Conservation (phyloP, 2,888 invertebrate species). For the Drosophila mimica region DNA sequence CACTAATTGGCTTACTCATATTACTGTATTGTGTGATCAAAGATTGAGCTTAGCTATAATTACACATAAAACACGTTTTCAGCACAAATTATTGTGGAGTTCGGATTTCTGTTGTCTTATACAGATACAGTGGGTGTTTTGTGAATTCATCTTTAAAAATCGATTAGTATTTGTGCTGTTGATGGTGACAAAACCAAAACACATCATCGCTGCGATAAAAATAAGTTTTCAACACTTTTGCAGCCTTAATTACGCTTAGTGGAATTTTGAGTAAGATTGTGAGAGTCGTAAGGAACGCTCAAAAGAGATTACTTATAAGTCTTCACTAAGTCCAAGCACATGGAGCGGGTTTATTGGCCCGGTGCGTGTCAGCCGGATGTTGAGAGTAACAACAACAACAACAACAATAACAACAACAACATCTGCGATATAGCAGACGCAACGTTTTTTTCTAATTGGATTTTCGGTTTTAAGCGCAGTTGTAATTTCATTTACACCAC, state of each 20-base stretch:
- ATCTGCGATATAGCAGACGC: constrained; percentile 61
- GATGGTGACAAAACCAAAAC: background rate
- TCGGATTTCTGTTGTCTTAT: background rate
- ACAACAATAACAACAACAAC: too few species aligned
- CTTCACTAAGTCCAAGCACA: constrained; percentile 5
- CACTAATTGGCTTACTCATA: constrained; percentile 25
- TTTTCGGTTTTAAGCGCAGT: constrained; percentile 77
- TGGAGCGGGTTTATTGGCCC: background rate
- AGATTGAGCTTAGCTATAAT: background rate
- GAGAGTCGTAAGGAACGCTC: background rate
- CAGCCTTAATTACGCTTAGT: constrained; percentile 1
- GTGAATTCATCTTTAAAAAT: background rate
- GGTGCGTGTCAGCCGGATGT: constrained; percentile 43
- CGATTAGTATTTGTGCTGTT: background rate
- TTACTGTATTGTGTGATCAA: background rate
- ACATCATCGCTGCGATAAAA: background rate
- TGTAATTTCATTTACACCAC: constrained; percentile 79
- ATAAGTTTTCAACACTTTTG: background rate
- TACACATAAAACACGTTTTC: background rate
- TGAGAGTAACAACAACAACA: constrained; percentile 30
- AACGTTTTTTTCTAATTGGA: constrained; percentile 74
- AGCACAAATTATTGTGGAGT: background rate
- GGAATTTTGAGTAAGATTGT: constrained; percentile 4
- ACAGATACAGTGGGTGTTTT: background rate
- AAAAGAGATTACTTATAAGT: constrained; percentile 1